A percentile compares a stretch with the other conserved stretches of the same genome.
phyloP scores from a whole-genome alignment of 2,113 vertebrate genomes.

The Calonectris borealis region DNA sequence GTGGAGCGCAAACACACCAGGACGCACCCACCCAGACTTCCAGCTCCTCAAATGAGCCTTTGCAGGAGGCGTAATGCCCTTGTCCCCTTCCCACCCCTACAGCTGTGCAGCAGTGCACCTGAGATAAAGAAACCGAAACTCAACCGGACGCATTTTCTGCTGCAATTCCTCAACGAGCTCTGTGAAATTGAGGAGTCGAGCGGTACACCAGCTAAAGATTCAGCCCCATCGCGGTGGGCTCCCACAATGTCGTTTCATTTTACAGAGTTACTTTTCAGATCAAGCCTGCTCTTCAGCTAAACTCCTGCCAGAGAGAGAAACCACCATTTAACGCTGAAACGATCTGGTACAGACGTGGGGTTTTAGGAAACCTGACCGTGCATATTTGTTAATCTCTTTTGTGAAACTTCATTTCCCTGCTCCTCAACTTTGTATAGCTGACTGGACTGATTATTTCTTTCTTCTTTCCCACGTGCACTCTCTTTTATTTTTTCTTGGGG shows the following conservation, averaged over 20 bases:
- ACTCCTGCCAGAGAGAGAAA: not conserved
- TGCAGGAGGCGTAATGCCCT: not conserved
- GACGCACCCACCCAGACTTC: not conserved
- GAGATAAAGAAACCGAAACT: not conserved
- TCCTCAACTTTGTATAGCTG: not conserved
- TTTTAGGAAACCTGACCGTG: not conserved
- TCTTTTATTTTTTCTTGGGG: not conserved
- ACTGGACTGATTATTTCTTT: not conserved
- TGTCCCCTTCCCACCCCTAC: not conserved
- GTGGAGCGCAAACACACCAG: fast-evolving
- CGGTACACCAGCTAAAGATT: not conserved
- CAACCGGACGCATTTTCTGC: not conserved
- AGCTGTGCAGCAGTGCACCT: not conserved
- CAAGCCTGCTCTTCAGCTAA: not conserved
- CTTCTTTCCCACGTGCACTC: not conserved
- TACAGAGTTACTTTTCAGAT: not conserved
- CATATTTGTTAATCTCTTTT: not conserved
- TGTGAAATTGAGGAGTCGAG: not conserved
- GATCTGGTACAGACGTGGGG: not conserved
- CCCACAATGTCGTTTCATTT: not conserved
- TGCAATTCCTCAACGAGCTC: not conserved
- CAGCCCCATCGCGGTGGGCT: not conserved
- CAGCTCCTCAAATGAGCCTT: not conserved
- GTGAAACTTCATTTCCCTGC: not conserved
- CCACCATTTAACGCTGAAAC: not conserved